phyloP scores from a whole-genome alignment of 53 echinoderm and acorn worm species.

The Echinarachnius parma region DNA sequence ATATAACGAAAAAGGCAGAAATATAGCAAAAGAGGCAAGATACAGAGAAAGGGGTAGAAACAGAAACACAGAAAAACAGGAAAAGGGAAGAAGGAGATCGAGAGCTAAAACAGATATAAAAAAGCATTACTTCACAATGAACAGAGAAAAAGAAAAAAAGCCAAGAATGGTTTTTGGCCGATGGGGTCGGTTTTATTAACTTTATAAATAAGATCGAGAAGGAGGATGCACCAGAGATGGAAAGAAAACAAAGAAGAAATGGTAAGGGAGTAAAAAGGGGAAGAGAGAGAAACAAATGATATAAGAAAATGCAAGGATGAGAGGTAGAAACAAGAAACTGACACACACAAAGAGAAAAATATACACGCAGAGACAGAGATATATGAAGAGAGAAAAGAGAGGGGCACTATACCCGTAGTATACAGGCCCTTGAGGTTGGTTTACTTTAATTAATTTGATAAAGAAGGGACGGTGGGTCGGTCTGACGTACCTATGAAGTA shows the following conservation, averaged over 20 bases:
- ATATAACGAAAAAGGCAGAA: neutral
- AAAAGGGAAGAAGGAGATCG: neutral
- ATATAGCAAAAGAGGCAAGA: neutral
- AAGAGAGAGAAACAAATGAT: neutral
- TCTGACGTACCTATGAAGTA: conserved; percentile 89
- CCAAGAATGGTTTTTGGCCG: neutral
- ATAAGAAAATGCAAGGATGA: neutral
- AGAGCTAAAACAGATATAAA: too few species aligned
- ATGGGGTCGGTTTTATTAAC: too few species aligned
- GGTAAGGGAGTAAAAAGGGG: neutral
- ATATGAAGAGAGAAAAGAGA: neutral
- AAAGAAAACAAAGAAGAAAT: too few species aligned
- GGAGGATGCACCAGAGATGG: too few species aligned
- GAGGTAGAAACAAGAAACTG: too few species aligned
- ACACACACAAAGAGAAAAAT: too few species aligned
- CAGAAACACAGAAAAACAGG: neutral
- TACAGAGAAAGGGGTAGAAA: neutral
- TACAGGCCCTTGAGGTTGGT: too few species aligned
- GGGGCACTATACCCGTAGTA: neutral
- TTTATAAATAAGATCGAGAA: too few species aligned
- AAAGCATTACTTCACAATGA: too few species aligned
- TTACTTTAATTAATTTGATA: too few species aligned
- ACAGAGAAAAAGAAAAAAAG: neutral
- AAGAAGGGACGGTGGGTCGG: too few species aligned
- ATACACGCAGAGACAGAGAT: too few species aligned